Evolutionary conservation across 2,113 vertebrate genomes (phyloP).

Genomic region (Shinisaurus crocodilurus): DNA sequence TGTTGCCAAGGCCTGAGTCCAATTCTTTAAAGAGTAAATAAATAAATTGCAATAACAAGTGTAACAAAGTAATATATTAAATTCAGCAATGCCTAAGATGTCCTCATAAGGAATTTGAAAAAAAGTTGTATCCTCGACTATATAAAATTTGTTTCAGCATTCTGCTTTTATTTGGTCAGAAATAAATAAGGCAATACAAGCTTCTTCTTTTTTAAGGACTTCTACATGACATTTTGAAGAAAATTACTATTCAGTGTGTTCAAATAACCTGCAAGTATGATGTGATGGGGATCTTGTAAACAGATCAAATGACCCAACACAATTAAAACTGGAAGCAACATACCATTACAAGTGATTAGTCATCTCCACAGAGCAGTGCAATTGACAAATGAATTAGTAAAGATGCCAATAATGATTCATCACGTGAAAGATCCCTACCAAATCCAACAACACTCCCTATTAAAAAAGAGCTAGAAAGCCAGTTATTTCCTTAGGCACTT

Average conservation of each 20-base stretch:
- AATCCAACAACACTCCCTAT: slow-evolving; percentile 37
- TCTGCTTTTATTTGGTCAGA: background rate
- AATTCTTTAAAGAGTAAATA: background rate
- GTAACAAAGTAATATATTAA: background rate
- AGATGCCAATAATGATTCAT: slow-evolving; percentile 40
- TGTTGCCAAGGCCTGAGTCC: background rate
- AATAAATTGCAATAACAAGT: background rate
- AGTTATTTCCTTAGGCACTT: slow-evolving; percentile 49
- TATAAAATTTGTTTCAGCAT: background rate
- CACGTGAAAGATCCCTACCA: slow-evolving; percentile 50
- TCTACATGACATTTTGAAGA: background rate
- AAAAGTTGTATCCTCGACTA: background rate
- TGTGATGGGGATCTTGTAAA: slow-evolving; percentile 46
- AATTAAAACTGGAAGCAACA: slow-evolving; percentile 10
- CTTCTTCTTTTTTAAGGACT: background rate
- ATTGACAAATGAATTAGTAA: slow-evolving; percentile 51
- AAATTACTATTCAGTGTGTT: slow-evolving; percentile 14
- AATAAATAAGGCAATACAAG: background rate
- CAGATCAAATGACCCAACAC: slow-evolving; percentile 14
- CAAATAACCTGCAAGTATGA: slow-evolving; percentile 24
- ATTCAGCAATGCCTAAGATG: background rate
- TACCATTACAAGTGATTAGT: slow-evolving; percentile 57
- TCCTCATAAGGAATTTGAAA: background rate
- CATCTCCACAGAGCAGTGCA: slow-evolving; percentile 61
- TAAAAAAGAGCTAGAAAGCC: slow-evolving; percentile 56